Conservation (phyloP, 2,113 vertebrate genomes). For the Pipa parva region DNA sequence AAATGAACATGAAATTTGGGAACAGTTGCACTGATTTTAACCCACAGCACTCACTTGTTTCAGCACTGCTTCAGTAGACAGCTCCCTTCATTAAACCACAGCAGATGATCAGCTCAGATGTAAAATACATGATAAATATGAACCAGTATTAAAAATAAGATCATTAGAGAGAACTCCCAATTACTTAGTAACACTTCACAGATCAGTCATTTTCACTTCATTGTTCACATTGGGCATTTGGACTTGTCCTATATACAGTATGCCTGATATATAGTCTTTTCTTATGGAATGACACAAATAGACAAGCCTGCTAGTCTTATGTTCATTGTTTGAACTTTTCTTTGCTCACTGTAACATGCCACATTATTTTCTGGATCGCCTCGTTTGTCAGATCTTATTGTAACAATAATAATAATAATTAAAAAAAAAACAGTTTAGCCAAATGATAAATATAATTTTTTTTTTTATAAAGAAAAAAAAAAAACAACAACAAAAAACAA, state of each 20-base stretch:
- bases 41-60: conserved; percentile 28
- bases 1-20: too few species aligned
- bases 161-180: conserved; percentile 49
- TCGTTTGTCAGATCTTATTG: conserved; percentile 21
- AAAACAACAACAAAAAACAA: conserved; percentile 1
- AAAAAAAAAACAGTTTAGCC: too few species aligned
- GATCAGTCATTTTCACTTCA: conserved; percentile 2
- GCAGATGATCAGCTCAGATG: conserved; percentile 42
- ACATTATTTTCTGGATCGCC: conserved; percentile 1
- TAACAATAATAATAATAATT: too few species aligned
- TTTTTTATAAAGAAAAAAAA: too few species aligned
- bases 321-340: not conserved
- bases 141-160: conserved; percentile 45
- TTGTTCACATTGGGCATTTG: not conserved
- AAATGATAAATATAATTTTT: too few species aligned
- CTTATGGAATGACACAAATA: not conserved
- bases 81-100: conserved; percentile 32
- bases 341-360: not conserved
- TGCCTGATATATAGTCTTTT: not conserved
- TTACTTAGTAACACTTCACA: conserved; percentile 31
- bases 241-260: not conserved
- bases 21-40: not conserved
- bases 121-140: conserved; percentile 38
- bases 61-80: conserved; percentile 52
- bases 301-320: not conserved